Evolutionary conservation across 2,797 vertebrate genomes (phyloP).

Genomic region (Tokudaia muenninki): DNA sequence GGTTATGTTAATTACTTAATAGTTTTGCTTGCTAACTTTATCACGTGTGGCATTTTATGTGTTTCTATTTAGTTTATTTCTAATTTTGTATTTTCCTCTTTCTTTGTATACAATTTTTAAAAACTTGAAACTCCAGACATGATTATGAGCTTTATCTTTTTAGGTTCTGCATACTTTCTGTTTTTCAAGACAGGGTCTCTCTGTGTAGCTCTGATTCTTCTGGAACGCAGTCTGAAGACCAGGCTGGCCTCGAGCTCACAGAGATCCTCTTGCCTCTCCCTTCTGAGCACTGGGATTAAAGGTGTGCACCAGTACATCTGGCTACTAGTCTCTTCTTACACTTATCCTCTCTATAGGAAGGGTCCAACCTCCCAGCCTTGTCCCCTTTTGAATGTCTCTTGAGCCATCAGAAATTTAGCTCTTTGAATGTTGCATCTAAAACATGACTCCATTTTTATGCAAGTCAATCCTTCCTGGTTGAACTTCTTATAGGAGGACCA

Average conservation of each 20-base stretch:
- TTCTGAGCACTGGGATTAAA: neutral
- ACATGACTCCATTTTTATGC: neutral
- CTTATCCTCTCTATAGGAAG: neutral
- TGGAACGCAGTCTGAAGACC: neutral
- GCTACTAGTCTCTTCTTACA: neutral
- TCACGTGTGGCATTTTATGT: constrained; percentile 27
- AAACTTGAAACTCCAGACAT: neutral
- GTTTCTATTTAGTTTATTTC: neutral
- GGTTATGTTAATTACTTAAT: neutral
- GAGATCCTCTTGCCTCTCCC: neutral
- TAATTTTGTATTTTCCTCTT: neutral
- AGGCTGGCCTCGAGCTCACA: neutral
- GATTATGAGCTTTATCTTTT: constrained; percentile 24
- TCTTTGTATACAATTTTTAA: neutral
- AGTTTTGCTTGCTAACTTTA: neutral
- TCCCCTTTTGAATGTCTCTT: neutral
- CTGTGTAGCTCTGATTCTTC: neutral
- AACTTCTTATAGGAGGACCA: neutral
- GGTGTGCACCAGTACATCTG: neutral
- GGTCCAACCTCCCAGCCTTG: neutral
- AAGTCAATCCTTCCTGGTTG: neutral
- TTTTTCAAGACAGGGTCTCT: neutral
- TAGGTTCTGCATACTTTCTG: constrained; percentile 5
- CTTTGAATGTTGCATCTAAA: neutral
- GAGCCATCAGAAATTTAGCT: neutral